phyloP scores from a whole-genome alignment of 23 tunicate species.

The Styela clava region DNA sequence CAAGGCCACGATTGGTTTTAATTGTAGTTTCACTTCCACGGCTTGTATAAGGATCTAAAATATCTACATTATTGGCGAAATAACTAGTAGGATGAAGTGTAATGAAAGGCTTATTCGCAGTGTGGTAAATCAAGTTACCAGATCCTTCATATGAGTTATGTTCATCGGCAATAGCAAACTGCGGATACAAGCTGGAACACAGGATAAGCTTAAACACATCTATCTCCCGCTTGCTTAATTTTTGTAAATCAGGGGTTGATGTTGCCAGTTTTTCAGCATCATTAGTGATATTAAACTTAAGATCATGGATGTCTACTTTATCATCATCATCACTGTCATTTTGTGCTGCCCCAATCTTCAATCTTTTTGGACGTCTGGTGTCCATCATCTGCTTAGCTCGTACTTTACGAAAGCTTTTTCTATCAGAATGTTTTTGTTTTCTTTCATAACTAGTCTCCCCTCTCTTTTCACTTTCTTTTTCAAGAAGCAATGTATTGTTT shows the following conservation, averaged over 20 bases:
- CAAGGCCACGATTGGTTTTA: slow-evolving; percentile 39
- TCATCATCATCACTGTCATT: slow-evolving; percentile 43
- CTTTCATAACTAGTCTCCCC: slow-evolving; percentile 66
- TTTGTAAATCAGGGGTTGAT: neutral
- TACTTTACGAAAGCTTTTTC: slow-evolving; percentile 57
- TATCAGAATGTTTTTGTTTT: slow-evolving; percentile 63
- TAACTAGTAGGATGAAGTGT: slow-evolving; percentile 95
- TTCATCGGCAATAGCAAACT: slow-evolving; percentile 86
- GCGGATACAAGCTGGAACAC: slow-evolving; percentile 91
- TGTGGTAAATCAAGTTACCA: slow-evolving; percentile 61
- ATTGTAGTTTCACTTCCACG: neutral
- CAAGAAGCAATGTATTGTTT: slow-evolving; percentile 52
- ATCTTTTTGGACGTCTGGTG: slow-evolving; percentile 37
- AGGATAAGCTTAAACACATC: slow-evolving; percentile 77
- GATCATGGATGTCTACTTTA: slow-evolving; percentile 30
- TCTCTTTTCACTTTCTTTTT: slow-evolving; percentile 18
- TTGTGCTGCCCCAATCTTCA: slow-evolving; percentile 24
- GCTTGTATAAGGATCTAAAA: slow-evolving; percentile 57
- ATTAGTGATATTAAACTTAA: slow-evolving; percentile 34
- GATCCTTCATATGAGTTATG: slow-evolving; percentile 55
- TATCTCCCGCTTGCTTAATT: slow-evolving; percentile 59
- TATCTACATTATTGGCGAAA: slow-evolving; percentile 81
- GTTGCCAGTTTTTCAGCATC: slow-evolving; percentile 33
- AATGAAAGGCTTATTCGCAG: slow-evolving; percentile 78
- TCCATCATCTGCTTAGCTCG: slow-evolving; percentile 57